phyloP scores from a whole-genome alignment of 2,797 vertebrate genomes.

The Ptychadena robeensis region DNA sequence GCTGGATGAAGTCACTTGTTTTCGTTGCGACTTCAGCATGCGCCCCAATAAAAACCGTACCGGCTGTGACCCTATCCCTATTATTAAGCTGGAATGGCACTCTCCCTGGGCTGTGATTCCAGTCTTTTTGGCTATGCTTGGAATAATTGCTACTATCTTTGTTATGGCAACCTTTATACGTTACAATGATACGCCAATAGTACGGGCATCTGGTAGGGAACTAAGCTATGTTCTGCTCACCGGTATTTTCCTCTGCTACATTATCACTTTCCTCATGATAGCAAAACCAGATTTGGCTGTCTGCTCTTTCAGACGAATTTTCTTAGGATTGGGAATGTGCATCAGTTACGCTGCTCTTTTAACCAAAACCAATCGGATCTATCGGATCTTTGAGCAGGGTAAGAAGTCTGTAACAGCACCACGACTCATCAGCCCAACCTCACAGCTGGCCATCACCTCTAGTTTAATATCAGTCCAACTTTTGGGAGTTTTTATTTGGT shows the following conservation, averaged over 20 bases:
- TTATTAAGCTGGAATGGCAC: constrained; percentile 98
- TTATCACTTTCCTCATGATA: constrained; percentile 98
- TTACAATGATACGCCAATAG: constrained; percentile 96
- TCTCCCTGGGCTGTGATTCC: constrained; percentile 96
- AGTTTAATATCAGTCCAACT: constrained; percentile 95
- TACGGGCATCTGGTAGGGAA: constrained; percentile 93
- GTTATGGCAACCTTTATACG: constrained; percentile 96
- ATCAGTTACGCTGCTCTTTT: constrained; percentile 97
- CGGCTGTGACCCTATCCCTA: constrained; percentile 91
- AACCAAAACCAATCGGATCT: constrained; percentile 98
- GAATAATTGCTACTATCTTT: constrained; percentile 95
- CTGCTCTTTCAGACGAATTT: constrained; percentile 94
- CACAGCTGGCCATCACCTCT: constrained; percentile 94
- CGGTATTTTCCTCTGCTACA: constrained; percentile 97
- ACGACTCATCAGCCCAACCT: constrained; percentile 94
- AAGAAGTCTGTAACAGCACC: constrained; percentile 96
- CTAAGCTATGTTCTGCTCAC: constrained; percentile 96
- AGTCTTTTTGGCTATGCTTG: constrained; percentile 97
- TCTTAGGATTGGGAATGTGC: constrained; percentile 97
- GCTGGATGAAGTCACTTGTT: constrained; percentile 91
- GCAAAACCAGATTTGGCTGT: constrained; percentile 92
- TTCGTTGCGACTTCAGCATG: constrained; percentile 91
- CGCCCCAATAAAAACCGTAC: constrained; percentile 92
- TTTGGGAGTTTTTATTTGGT: constrained; percentile 96
- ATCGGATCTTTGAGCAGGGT: constrained; percentile 97